A percentile compares a stretch with the other conserved stretches of the same genome.
Evolutionary conservation across 2,113 vertebrate genomes (phyloP).

Genomic region (Oncorhynchus mykiss): DNA sequence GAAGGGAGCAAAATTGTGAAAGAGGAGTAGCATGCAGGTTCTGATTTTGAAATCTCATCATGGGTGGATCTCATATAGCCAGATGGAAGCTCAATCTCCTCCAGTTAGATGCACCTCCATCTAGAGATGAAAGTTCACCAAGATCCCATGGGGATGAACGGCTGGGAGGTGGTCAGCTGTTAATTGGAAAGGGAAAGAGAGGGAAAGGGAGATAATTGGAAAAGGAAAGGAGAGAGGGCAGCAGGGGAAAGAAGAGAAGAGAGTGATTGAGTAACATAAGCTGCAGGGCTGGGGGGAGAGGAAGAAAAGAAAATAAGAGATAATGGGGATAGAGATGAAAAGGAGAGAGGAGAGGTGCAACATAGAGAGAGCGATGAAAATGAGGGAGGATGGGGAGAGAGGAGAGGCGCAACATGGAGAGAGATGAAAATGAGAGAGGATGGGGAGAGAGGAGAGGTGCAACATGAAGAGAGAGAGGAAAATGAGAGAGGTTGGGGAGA

Average conservation of each 20-base stretch:
- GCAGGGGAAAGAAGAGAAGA: background rate
- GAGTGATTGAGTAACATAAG: background rate
- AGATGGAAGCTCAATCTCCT: background rate
- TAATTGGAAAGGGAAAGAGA: background rate
- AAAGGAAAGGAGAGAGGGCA: background rate
- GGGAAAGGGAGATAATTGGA: background rate
- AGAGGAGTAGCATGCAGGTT: background rate
- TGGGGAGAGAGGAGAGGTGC: background rate
- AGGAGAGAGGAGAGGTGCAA: background rate
- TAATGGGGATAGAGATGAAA: background rate
- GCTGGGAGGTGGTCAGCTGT: background rate
- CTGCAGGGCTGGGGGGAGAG: background rate
- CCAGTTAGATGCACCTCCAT: background rate
- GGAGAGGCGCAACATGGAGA: too few relatives aligned
- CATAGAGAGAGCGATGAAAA: background rate
- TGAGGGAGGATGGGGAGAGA: background rate
- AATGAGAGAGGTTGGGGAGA: background rate
- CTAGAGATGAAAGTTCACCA: background rate
- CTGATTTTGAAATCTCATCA: background rate
- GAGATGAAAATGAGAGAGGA: too few relatives aligned
- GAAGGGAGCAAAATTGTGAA: background rate
- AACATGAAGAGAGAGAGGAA: background rate
- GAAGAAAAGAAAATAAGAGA: background rate
- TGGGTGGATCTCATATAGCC: background rate
- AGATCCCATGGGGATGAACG: background rate